Percentiles rank a stretch among this genome's conserved stretches.
These are phyloP conservation scores for Myripristis jacobus DNA, from an alignment of 2,797 vertebrate species.

Conservation along the genomic window DNA sequence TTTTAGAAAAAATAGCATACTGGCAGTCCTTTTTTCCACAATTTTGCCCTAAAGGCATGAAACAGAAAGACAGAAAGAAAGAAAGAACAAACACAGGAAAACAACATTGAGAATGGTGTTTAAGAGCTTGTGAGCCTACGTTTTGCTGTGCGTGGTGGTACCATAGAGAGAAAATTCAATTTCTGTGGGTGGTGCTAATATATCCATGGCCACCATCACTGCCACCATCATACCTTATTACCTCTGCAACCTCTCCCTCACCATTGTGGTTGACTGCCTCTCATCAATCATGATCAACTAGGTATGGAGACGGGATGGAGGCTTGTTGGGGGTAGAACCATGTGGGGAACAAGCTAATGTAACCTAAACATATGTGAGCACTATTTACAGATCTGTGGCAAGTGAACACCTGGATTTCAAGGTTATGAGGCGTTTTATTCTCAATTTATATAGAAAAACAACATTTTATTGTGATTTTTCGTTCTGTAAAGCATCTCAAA, in stretches of 20 bases:
- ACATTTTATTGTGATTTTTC: background rate
- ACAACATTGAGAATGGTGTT: conserved; percentile 52
- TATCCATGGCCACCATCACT: conserved; percentile 57
- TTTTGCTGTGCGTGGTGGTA: conserved; percentile 49
- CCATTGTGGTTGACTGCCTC: conserved; percentile 43
- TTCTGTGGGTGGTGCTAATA: conserved; percentile 58
- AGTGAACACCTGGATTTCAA: background rate
- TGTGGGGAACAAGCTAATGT: conserved; percentile 28
- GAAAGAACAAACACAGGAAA: no score
- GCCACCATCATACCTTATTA: conserved; percentile 70
- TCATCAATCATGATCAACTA: conserved; percentile 79
- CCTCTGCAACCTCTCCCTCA: conserved; percentile 59
- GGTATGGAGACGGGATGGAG: conserved; percentile 42
- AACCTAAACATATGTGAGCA: conserved; percentile 28
- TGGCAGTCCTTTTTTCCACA: no score
- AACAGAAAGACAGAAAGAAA: no score
- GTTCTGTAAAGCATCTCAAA: no score
- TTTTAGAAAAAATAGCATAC: no score
- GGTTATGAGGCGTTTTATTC: conserved; percentile 2
- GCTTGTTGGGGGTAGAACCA: conserved; percentile 32
- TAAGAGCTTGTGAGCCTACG: conserved; percentile 45
- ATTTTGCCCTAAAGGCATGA: no score
- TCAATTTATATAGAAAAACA: background rate
- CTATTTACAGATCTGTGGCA: conserved; percentile 15
- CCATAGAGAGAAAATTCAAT: no score